Percentiles rank a stretch among this genome's conserved stretches.
Conservation (phyloP, 2,888 invertebrate genomes). For the Coronaproctus castanopsis region DNA sequence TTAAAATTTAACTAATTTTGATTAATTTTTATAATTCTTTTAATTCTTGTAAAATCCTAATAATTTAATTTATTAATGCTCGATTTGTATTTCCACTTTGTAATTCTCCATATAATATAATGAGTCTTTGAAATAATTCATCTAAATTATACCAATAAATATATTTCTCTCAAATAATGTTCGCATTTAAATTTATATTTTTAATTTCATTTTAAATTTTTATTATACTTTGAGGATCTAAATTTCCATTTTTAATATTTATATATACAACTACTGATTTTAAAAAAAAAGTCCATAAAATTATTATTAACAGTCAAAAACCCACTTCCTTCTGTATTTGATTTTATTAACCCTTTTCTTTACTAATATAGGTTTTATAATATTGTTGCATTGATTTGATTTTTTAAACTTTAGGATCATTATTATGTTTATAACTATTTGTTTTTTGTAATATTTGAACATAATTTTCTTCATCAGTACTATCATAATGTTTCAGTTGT, state of each 20-base stretch:
- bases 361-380: neutral
- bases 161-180: neutral
- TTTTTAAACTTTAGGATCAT: too few relatives aligned
- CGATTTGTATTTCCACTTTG: slow-evolving; percentile 2
- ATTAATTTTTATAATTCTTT: slow-evolving; percentile 5
- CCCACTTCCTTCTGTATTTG: too few relatives aligned
- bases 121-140: slow-evolving; percentile 2
- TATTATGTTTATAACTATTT: too few relatives aligned
- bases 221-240: neutral
- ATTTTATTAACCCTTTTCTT: neutral
- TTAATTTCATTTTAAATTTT: slow-evolving; percentile 1
- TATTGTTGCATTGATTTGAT: slow-evolving; percentile 2
- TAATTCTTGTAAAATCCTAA: slow-evolving; percentile 4
- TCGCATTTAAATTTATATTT: slow-evolving; percentile 1
- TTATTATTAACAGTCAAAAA: neutral
- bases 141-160: slow-evolving; percentile 6
- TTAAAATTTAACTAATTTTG: too few relatives aligned
- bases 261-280: too few relatives aligned
- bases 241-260: neutral
- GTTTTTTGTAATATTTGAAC: too few relatives aligned
- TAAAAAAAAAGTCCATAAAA: too few relatives aligned
- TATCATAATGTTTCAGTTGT: too few relatives aligned
- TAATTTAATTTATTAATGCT: neutral
- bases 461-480: too few relatives aligned
- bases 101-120: slow-evolving; percentile 1